A percentile compares a stretch with the other conserved stretches of the same genome.
These are phyloP conservation scores for Diplogasteroides magnus DNA, from an alignment of 1,140 invertebrate genomes.

Conservation along the genomic window DNA sequence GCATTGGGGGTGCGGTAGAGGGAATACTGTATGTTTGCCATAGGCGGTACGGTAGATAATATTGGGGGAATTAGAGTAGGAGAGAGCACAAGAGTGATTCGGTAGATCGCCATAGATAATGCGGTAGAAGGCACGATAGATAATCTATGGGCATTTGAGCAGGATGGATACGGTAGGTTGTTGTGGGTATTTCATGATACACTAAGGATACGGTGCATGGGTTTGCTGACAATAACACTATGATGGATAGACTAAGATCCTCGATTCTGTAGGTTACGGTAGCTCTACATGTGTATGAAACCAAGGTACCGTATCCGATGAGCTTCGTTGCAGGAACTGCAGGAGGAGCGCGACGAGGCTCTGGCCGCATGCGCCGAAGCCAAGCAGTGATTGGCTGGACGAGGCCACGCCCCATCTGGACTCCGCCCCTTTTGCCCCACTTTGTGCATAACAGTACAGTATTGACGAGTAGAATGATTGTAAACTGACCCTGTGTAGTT, in stretches of 20 bases:
- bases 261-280: too few species aligned
- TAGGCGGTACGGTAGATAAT: slow-evolving; percentile 65
- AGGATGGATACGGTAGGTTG: not conserved
- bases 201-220: too few species aligned
- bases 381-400: slow-evolving; percentile 34
- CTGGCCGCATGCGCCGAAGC: slow-evolving; percentile 42
- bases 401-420: too few species aligned
- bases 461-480: too few species aligned
- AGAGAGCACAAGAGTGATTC: not conserved
- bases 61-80: not conserved
- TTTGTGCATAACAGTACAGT: too few species aligned
- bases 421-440: too few species aligned
- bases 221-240: too few species aligned
- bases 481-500: too few species aligned
- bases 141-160: not conserved
- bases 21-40: not conserved
- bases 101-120: not conserved
- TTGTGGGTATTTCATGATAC: too few species aligned
- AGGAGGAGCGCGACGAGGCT: slow-evolving; percentile 46
- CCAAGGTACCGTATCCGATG: not conserved
- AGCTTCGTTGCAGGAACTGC: slow-evolving; percentile 30
- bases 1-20: not conserved
- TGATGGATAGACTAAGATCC: too few species aligned
- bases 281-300: not conserved
- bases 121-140: not conserved